Percentiles rank a stretch among this genome's conserved stretches.
Conservation (phyloP, 1,140 invertebrate genomes). For the Zaprionus nigranus region DNA sequence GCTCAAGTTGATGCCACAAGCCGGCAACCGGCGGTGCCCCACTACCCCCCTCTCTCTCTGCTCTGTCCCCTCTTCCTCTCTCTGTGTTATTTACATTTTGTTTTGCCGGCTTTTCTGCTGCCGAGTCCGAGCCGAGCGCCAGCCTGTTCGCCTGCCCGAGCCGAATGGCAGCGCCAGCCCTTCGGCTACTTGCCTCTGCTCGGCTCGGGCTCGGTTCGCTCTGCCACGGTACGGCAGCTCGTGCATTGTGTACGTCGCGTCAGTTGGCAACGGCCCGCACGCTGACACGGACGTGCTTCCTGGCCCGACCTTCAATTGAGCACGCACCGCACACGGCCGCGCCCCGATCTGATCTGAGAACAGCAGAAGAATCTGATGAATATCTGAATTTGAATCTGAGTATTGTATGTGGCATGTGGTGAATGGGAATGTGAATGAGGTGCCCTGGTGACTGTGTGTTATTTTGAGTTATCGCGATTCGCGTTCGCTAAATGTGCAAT, state of each 20-base stretch:
- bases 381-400: slow-evolving; percentile 17
- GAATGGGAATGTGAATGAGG: slow-evolving; percentile 41
- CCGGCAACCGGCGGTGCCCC: slow-evolving; percentile 46
- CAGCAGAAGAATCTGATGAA: slow-evolving; percentile 18
- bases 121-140: slow-evolving; percentile 10
- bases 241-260: slow-evolving; percentile 36
- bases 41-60: background rate
- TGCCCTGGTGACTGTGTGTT: slow-evolving; percentile 43
- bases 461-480: slow-evolving; percentile 80
- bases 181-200: slow-evolving; percentile 34
- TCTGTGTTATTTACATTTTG: slow-evolving; percentile 76
- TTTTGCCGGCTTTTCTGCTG: slow-evolving; percentile 75
- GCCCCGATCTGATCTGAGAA: slow-evolving; percentile 2
- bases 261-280: slow-evolving; percentile 82
- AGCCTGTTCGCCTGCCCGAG: slow-evolving; percentile 12
- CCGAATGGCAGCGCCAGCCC: slow-evolving; percentile 11
- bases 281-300: slow-evolving; percentile 65
- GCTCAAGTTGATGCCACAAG: slow-evolving; percentile 72
- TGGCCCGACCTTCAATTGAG: slow-evolving; percentile 14
- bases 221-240: slow-evolving; percentile 13
- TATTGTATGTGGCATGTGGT: background rate
- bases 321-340: background rate
- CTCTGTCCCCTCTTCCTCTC: background rate
- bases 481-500: slow-evolving; percentile 65
- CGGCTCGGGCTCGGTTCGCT: slow-evolving; percentile 51